phyloP scores from a whole-genome alignment of 2,888 invertebrate species.

The Argyra leucocephala region DNA sequence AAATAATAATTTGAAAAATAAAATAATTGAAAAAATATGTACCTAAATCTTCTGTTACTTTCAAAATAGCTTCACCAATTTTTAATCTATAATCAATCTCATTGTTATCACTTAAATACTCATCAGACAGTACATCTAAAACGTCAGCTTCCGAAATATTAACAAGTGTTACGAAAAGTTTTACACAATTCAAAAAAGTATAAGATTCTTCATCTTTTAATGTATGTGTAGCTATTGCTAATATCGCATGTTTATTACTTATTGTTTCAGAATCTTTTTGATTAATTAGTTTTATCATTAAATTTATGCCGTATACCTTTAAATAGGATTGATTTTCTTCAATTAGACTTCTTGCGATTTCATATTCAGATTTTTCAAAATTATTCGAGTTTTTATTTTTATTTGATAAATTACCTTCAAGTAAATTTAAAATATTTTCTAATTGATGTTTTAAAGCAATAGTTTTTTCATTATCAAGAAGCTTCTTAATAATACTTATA shows the following conservation, averaged over 20 bases:
- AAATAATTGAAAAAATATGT: slow-evolving; percentile 15
- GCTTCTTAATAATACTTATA: slow-evolving; percentile 22
- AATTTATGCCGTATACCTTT: slow-evolving; percentile 39
- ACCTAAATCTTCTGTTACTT: slow-evolving; percentile 37
- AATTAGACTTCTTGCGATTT: slow-evolving; percentile 32
- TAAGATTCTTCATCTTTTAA: slow-evolving; percentile 39
- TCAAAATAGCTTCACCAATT: slow-evolving; percentile 40
- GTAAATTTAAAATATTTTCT: slow-evolving; percentile 24
- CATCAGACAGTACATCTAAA: slow-evolving; percentile 36
- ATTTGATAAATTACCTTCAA: slow-evolving; percentile 24
- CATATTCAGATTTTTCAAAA: slow-evolving; percentile 20
- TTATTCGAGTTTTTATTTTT: slow-evolving; percentile 22
- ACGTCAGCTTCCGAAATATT: slow-evolving; percentile 37
- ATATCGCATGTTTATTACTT: slow-evolving; percentile 34
- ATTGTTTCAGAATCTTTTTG: slow-evolving; percentile 31
- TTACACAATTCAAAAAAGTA: slow-evolving; percentile 40
- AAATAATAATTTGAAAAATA: not conserved
- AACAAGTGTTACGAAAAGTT: slow-evolving; percentile 35
- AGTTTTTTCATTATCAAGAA: slow-evolving; percentile 24
- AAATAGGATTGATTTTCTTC: slow-evolving; percentile 35
- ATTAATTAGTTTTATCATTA: slow-evolving; percentile 33
- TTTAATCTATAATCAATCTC: slow-evolving; percentile 37
- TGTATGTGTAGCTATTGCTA: slow-evolving; percentile 35
- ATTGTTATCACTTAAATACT: slow-evolving; percentile 34
- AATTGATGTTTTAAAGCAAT: slow-evolving; percentile 27